Base-by-base conservation (phyloP, 2,888 invertebrate genomes). In the Heteromyza rotundicornis region DNA sequence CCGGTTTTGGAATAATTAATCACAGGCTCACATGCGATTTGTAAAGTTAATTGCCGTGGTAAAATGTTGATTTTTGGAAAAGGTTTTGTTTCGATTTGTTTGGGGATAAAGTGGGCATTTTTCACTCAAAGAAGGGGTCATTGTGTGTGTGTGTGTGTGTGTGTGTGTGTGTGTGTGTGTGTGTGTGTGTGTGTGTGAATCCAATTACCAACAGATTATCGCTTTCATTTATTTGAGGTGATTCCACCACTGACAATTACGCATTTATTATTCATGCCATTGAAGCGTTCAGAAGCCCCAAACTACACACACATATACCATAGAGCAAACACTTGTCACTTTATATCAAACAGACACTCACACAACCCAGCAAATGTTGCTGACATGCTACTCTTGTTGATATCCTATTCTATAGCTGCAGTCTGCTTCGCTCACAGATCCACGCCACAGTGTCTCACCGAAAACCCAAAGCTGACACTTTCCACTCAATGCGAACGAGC, bases 1-100 rank as follows among this genome's bases (percentile, higher is more conserved):
- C 75, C 78, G 73, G 76, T 77, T 77, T 72, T 67, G 72, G 78
- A 73, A 78, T 79, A 80, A 79, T 79, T 80, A 79, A 79, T 79
- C 79, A 78, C 73, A 67, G 72, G 62, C 72, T 72, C 76, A 76
- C 75, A 76, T 76, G 76, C 77, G 74, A 79, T 77, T 75, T 76
- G 73, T 76, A 72, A 73, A 75, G 73, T 73, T 79, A 79, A 78
- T 77, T 78, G 72, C 70, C 77, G 72, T 72, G 70, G 70, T 76
- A 75, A 74, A 74, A 74, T 52, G 52, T 52, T 44, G 16, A 35
- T 73, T 69, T n/a, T n/a, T 16, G 51, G 22, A 27, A 63, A 51
- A 61, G 66, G n/a, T n/a, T n/a, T n/a, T n/a, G n/a, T n/a, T n/a
- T n/a, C n/a, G n/a, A n/a, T n/a, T n/a, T n/a, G n/a, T n/a, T n/a